Evolutionary conservation across 2,113 vertebrate genomes (phyloP).

Genomic region (Typhlomys cinereus): DNA sequence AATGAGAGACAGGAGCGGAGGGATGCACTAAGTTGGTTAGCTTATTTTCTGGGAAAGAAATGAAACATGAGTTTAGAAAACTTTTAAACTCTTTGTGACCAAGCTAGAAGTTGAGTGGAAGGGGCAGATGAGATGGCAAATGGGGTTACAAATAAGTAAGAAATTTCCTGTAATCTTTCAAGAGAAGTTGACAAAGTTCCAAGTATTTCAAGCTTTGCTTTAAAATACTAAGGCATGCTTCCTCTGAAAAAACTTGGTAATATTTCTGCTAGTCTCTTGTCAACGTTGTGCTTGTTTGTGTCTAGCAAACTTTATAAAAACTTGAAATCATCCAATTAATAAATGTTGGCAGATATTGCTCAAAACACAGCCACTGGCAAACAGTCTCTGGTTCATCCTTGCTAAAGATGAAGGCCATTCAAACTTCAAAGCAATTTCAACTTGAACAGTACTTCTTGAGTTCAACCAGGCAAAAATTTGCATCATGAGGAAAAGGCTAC

Average conservation of each 20-base stretch:
- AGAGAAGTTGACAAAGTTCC: conserved; percentile 43
- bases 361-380: neutral
- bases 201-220: conserved; percentile 8
- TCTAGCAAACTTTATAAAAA: neutral
- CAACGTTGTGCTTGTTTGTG: neutral
- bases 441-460: neutral
- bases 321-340: neutral
- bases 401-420: neutral
- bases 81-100: conserved; percentile 46
- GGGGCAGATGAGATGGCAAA: conserved; percentile 42
- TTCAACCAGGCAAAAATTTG: neutral
- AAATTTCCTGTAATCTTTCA: conserved; percentile 45
- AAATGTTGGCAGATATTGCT: neutral
- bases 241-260: neutral
- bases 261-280: conserved; percentile 3
- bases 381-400: neutral
- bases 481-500: conserved; percentile 3
- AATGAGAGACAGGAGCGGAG: conserved; percentile 49
- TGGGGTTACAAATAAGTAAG: conserved; percentile 41
- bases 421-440: conserved; percentile 32
- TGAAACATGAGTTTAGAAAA: conserved; percentile 62
- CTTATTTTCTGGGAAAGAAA: conserved; percentile 59
- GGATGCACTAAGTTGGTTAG: neutral
- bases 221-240: neutral
- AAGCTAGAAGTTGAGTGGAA: conserved; percentile 41